A percentile compares a stretch with the other conserved stretches of the same genome.
Evolutionary conservation across 2,888 invertebrate genomes (phyloP).

Genomic region (Agapostemon virescens): DNA sequence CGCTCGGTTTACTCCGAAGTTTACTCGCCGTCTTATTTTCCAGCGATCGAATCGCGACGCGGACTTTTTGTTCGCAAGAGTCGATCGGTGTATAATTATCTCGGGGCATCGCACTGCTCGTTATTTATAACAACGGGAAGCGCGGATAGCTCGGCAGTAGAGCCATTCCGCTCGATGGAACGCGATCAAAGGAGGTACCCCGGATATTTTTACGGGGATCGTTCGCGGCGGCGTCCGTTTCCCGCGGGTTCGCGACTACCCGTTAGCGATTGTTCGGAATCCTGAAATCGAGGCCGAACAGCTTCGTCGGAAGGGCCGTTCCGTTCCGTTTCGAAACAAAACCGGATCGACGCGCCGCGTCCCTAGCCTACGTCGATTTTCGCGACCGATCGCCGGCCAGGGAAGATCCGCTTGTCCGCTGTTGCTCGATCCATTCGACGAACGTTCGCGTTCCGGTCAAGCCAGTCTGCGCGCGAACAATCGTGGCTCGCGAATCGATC

Average conservation of each 20-base stretch:
- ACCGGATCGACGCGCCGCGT: conserved; percentile 56
- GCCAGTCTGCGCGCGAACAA: neutral
- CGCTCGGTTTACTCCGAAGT: neutral
- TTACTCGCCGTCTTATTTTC: neutral
- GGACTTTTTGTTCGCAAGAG: conserved; percentile 10
- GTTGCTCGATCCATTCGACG: neutral
- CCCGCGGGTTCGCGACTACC: neutral
- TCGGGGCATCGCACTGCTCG: conserved; percentile 26
- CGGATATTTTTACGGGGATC: conserved; percentile 25
- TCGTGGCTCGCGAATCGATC: neutral
- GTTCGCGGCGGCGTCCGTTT: conserved; percentile 6
- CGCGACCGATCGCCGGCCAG: conserved; percentile 6
- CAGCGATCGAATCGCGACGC: neutral
- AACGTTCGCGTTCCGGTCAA: neutral
- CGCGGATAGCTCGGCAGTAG: conserved; percentile 1
- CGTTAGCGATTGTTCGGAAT: neutral
- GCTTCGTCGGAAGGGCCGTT: conserved; percentile 45
- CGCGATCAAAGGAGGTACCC: conserved; percentile 21
- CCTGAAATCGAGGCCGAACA: neutral
- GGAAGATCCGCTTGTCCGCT: conserved; percentile 23
- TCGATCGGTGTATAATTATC: conserved; percentile 25
- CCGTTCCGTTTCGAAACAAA: conserved; percentile 49
- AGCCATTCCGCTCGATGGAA: conserved; percentile 19
- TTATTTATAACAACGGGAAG: conserved; percentile 47
- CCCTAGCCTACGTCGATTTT: conserved; percentile 15